phyloP scores from a whole-genome alignment of 1,140 invertebrate genomes.

The Solenopsis fugax region DNA sequence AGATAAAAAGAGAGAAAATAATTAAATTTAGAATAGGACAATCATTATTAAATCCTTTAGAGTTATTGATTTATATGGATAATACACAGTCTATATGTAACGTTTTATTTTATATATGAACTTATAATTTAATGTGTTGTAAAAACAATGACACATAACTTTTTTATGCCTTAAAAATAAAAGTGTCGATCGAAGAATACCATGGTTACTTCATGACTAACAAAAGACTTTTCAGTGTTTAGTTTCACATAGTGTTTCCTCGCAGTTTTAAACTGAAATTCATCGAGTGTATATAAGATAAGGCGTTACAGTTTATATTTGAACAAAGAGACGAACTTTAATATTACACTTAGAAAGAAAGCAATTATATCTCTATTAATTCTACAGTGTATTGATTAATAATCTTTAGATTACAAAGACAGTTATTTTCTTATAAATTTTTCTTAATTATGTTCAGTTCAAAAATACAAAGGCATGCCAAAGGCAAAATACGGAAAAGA shows the following conservation, averaged over 20 bases:
- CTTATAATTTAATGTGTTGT: no score
- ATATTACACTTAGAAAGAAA: not conserved
- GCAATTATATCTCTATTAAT: not conserved
- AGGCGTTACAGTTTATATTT: not conserved
- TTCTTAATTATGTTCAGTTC: not conserved
- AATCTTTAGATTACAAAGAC: not conserved
- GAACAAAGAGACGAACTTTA: not conserved
- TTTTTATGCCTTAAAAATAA: no score
- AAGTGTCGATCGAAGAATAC: not conserved
- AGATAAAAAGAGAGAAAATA: no score
- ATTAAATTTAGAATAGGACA: no score
- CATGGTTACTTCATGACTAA: not conserved
- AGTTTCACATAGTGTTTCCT: not conserved
- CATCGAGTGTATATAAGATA: not conserved
- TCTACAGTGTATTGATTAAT: not conserved
- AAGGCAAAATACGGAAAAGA: conserved; percentile 3
- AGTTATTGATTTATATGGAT: no score
- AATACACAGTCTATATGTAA: no score
- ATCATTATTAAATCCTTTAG: no score
- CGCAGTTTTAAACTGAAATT: not conserved
- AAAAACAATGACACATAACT: no score
- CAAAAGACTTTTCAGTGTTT: not conserved
- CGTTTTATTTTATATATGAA: no score
- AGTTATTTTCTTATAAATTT: not conserved
- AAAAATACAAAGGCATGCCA: not conserved